Percentiles rank a stretch among this genome's conserved stretches.
These are phyloP conservation scores for Panonychus citri DNA, from an alignment of 1,140 invertebrate species.

Conservation along the genomic window DNA sequence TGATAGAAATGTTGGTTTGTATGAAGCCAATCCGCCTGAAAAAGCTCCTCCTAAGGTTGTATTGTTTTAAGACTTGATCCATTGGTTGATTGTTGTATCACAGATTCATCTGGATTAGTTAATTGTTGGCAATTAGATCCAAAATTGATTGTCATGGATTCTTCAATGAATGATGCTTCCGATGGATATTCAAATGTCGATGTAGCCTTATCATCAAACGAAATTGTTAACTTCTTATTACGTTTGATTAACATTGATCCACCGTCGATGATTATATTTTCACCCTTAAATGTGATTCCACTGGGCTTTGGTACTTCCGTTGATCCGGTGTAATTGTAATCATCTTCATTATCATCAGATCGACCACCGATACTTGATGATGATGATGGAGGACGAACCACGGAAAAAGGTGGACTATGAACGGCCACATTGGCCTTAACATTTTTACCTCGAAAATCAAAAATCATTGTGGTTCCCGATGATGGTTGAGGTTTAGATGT, in stretches of 20 bases:
- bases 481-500: no score
- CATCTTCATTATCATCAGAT: constrained; percentile 30
- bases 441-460: constrained; percentile 16
- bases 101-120: no score
- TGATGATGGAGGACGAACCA: no score
- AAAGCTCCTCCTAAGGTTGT: no score
- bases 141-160: background rate
- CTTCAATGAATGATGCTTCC: constrained; percentile 42
- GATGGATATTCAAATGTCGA: constrained; percentile 64
- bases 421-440: constrained; percentile 14
- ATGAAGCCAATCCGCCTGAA: background rate
- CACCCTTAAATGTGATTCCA: constrained; percentile 57
- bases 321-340: constrained; percentile 28
- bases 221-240: constrained; percentile 48
- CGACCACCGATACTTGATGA: no score
- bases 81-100: no score
- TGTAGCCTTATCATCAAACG: constrained; percentile 55
- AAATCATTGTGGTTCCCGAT: constrained; percentile 11
- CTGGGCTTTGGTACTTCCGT: constrained; percentile 25
- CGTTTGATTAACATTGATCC: constrained; percentile 44
- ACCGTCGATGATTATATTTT: constrained; percentile 67
- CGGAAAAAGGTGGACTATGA: background rate
- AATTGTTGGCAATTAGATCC: no score
- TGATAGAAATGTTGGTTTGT: constrained; percentile 1
- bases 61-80: no score